Evolutionary conservation across 2,113 vertebrate species (phyloP).

Genomic region (Pelecanus crispus): DNA sequence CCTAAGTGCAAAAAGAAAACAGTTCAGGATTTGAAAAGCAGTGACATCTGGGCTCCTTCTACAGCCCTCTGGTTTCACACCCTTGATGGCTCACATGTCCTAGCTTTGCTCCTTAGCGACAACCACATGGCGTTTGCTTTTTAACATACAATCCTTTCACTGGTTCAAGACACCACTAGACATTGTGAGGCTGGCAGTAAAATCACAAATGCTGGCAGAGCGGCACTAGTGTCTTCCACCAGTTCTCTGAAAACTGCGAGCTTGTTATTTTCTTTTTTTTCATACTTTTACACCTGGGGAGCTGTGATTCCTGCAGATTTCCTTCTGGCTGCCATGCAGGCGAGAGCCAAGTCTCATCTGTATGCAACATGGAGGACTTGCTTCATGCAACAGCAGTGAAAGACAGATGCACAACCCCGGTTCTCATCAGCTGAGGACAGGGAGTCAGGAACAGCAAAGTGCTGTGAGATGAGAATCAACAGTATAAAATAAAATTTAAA

Average conservation of each 20-base stretch:
- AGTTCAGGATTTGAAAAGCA: background rate
- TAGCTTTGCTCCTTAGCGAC: background rate
- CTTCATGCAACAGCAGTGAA: background rate
- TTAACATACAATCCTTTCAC: background rate
- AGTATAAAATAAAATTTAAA: background rate
- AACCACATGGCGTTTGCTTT: accelerated
- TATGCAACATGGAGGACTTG: background rate
- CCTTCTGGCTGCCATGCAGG: background rate
- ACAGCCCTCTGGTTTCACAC: background rate
- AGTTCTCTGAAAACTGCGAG: background rate
- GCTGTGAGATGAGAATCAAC: background rate
- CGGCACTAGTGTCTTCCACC: background rate
- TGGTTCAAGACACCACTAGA: background rate
- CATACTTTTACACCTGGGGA: background rate
- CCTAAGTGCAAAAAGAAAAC: background rate
- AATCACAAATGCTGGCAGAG: background rate
- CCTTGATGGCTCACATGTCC: background rate
- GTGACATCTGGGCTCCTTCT: background rate
- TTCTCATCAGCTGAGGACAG: background rate
- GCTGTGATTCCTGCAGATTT: background rate
- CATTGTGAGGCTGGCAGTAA: background rate
- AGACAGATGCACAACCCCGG: background rate
- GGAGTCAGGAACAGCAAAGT: background rate
- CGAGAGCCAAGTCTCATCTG: background rate
- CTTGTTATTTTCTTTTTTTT: background rate